Conservation (phyloP, 2,113 vertebrate species). For the Laterallus jamaicensis region DNA sequence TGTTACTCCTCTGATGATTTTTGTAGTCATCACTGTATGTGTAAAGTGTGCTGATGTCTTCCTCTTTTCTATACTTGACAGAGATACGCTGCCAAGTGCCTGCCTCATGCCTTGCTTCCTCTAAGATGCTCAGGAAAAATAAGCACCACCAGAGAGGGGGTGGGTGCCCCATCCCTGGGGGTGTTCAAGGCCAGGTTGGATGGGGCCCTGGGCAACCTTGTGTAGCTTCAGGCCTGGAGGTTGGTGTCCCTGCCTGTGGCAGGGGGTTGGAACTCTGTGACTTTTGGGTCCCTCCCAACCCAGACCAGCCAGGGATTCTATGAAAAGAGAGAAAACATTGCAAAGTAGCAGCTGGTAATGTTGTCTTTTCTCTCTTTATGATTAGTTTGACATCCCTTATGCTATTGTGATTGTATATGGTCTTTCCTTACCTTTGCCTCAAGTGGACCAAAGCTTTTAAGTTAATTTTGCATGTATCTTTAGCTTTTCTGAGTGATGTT, state of each 20-base stretch:
- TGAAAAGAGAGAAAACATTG: not conserved
- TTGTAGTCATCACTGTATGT: fast-evolving
- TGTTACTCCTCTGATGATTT: not conserved
- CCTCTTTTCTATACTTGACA: no score
- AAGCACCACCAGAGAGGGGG: no score
- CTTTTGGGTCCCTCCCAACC: no score
- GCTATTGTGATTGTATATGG: not conserved
- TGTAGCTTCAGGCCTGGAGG: no score
- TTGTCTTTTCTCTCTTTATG: not conserved
- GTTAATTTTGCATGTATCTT: not conserved
- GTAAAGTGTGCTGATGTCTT: not conserved
- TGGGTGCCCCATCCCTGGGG: no score
- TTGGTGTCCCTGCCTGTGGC: no score
- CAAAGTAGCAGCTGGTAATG: not conserved
- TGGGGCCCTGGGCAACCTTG: no score
- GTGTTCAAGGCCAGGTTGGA: no score
- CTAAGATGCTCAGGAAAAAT: not conserved
- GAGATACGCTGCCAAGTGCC: not conserved
- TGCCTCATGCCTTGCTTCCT: not conserved
- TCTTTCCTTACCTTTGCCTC: not conserved
- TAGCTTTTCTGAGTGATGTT: not conserved
- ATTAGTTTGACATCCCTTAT: not conserved
- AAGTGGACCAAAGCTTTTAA: not conserved
- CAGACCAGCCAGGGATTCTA: no score
- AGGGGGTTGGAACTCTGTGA: no score